phyloP scores from a whole-genome alignment of 2,113 vertebrate genomes.

The Benitochromis conjunctus region DNA sequence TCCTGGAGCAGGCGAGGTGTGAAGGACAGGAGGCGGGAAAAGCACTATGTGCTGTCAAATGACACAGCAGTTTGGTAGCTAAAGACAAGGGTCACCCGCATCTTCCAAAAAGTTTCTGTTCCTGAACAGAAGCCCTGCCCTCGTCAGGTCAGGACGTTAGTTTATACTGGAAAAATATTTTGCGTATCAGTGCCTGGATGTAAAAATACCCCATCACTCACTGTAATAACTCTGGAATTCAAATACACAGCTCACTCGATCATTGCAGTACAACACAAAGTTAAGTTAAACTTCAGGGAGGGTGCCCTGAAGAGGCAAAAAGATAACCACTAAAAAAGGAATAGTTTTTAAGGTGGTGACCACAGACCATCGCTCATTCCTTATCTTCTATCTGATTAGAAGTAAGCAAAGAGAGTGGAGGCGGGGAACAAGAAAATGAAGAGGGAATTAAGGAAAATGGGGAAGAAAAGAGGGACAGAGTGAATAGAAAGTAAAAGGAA shows the following conservation, averaged over 20 bases:
- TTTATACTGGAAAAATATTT: neutral
- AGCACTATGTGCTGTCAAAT: neutral
- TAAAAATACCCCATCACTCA: neutral
- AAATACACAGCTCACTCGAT: neutral
- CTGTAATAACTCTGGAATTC: neutral
- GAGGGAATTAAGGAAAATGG: neutral
- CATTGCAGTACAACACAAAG: neutral
- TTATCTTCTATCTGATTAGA: neutral
- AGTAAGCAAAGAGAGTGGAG: neutral
- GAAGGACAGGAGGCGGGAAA: conserved; percentile 2
- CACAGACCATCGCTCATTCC: neutral
- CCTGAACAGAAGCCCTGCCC: neutral
- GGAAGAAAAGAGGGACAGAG: neutral
- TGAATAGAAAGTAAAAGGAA: neutral
- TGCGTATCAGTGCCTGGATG: neutral
- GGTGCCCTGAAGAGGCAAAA: neutral
- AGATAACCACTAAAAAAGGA: neutral
- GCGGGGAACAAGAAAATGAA: neutral
- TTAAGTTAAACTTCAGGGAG: neutral
- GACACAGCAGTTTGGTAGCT: neutral
- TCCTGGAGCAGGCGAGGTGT: neutral
- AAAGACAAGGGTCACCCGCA: conserved; percentile 14
- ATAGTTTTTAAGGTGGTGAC: neutral
- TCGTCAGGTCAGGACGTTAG: neutral
- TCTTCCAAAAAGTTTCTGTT: neutral